Percentiles rank a stretch among this genome's conserved stretches.
phyloP scores from a whole-genome alignment of 2,797 vertebrate genomes.

The Urocyon cinereoargenteus region DNA sequence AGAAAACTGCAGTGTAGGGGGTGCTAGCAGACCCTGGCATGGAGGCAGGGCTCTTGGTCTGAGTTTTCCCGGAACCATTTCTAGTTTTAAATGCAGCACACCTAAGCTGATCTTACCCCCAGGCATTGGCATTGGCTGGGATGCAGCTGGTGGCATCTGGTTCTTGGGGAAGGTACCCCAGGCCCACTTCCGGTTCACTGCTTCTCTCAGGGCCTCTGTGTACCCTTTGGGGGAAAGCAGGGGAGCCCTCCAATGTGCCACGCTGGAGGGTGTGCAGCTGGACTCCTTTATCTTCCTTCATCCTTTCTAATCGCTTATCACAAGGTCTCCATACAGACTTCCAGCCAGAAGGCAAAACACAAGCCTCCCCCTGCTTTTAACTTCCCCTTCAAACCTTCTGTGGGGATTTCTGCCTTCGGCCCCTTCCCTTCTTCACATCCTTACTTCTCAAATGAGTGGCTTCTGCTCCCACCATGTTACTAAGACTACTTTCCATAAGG shows the following conservation, averaged over 20 bases:
- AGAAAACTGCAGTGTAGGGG: neutral
- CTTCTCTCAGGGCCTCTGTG: neutral
- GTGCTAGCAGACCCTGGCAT: neutral
- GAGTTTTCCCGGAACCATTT: neutral
- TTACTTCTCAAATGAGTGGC: neutral
- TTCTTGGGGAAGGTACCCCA: neutral
- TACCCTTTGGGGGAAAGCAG: neutral
- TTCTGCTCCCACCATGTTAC: neutral
- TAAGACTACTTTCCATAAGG: neutral
- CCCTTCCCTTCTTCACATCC: neutral
- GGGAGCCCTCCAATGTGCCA: neutral
- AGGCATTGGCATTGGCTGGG: neutral
- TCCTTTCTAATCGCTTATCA: neutral
- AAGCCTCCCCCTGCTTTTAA: neutral
- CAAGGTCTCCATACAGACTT: neutral
- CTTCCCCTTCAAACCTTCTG: neutral
- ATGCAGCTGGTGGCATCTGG: neutral
- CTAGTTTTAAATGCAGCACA: neutral
- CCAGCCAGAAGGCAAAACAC: neutral
- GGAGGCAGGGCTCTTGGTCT: neutral
- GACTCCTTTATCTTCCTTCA: neutral
- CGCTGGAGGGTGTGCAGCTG: neutral
- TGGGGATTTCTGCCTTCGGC: neutral
- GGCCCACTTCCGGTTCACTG: neutral
- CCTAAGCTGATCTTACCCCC: neutral